phyloP scores from a whole-genome alignment of 2,888 invertebrate genomes.

The Darwinula stevensoni region DNA sequence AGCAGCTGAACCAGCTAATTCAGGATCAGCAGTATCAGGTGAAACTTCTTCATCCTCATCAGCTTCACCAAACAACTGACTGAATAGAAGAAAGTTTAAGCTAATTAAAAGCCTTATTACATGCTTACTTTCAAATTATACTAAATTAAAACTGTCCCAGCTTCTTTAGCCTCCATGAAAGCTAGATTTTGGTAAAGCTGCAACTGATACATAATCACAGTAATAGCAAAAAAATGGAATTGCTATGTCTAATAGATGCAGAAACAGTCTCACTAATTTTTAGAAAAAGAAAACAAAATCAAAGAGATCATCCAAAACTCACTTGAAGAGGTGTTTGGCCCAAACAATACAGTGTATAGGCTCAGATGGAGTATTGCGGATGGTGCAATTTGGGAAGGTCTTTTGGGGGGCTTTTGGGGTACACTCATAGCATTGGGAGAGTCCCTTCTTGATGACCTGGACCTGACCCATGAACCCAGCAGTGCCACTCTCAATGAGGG shows the following conservation, averaged over 20 bases:
- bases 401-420: constrained; percentile 67
- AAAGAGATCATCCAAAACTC: constrained; percentile 14
- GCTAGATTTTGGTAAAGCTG: too few species aligned
- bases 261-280: not conserved
- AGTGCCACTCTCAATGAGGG: constrained; percentile 86
- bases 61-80: constrained; percentile 85
- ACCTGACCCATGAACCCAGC: constrained; percentile 85
- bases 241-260: constrained; percentile 1
- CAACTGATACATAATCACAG: constrained; percentile 3
- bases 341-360: constrained; percentile 98
- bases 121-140: too few species aligned
- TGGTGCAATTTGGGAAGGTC: constrained; percentile 90
- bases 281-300: not conserved
- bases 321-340: constrained; percentile 97
- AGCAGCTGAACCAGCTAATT: constrained; percentile 30
- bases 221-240: not conserved
- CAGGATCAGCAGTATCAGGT: constrained; percentile 85
- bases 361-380: constrained; percentile 93
- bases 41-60: constrained; percentile 94
- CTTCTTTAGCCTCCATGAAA: too few species aligned
- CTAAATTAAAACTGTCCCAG: too few species aligned
- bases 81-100: constrained; percentile 16
- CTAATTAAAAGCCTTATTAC: too few species aligned
- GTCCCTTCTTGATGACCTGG: constrained; percentile 36
- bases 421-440: constrained; percentile 92